These are phyloP conservation scores for Eupithecia centaureata DNA, from an alignment of 2,888 invertebrate species.

Conservation along the genomic window DNA sequence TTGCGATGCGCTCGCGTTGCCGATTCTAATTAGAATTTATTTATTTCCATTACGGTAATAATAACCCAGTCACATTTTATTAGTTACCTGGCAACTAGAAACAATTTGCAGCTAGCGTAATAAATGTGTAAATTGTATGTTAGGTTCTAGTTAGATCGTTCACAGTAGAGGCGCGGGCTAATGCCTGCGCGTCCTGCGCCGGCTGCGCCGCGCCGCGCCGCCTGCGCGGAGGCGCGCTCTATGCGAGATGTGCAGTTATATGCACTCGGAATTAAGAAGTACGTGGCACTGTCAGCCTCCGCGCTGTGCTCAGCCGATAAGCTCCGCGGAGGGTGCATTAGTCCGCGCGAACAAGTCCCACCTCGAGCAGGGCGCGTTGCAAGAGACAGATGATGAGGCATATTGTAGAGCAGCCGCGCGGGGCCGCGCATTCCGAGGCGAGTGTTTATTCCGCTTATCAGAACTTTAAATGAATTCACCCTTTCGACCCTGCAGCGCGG, in stretches of 20 bases:
- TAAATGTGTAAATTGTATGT: background rate
- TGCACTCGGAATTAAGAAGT: too few relatives aligned
- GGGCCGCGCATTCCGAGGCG: slow-evolving; percentile 53
- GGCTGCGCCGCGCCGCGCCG: background rate
- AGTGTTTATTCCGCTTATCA: slow-evolving; percentile 79
- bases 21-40: slow-evolving; percentile 1
- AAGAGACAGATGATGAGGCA: background rate
- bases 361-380: background rate
- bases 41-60: slow-evolving; percentile 8
- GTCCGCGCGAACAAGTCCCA: background rate
- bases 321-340: background rate
- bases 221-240: background rate
- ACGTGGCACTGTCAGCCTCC: too few relatives aligned
- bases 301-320: too few relatives aligned
- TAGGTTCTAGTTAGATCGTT: background rate
- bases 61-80: background rate
- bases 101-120: background rate
- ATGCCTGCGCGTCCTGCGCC: background rate
- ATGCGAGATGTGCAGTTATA: slow-evolving; percentile 23
- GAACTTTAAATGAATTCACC: slow-evolving; percentile 73
- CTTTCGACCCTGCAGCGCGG: slow-evolving; percentile 23
- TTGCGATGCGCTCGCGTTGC: slow-evolving; percentile 8
- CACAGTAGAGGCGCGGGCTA: background rate
- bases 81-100: slow-evolving; percentile 1
- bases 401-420: background rate